Percentiles rank a stretch among this genome's conserved stretches.
phyloP scores from a whole-genome alignment of 1,140 invertebrate species.

The Laupala kohalensis region DNA sequence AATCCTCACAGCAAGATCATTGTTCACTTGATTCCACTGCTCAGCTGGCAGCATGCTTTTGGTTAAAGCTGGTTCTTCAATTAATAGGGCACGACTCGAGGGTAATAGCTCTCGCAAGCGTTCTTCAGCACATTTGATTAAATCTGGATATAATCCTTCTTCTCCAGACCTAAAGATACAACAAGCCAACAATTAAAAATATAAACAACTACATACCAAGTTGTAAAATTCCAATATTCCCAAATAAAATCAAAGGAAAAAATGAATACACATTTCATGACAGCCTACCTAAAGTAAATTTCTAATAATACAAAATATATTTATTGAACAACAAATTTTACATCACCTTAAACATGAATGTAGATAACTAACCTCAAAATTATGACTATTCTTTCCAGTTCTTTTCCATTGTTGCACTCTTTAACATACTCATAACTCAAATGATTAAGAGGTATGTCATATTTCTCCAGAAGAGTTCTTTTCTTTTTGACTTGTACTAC shows the following conservation, averaged over 20 bases:
- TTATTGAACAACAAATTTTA: not conserved
- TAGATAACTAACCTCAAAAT: slow-evolving; percentile 32
- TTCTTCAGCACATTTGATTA: slow-evolving; percentile 38
- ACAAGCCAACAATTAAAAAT: not conserved
- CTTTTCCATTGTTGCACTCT: slow-evolving; percentile 33
- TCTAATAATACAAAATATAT: not conserved
- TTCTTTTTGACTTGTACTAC: slow-evolving; percentile 15
- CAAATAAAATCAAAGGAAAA: not conserved
- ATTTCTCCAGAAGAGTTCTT: slow-evolving; percentile 35
- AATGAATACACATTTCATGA: not conserved
- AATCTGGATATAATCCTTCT: slow-evolving; percentile 48
- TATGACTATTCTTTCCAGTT: slow-evolving; percentile 43
- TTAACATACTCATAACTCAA: slow-evolving; percentile 44
- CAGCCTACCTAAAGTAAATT: not conserved
- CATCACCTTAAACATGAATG: slow-evolving; percentile 2
- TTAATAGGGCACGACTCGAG: slow-evolving; percentile 35
- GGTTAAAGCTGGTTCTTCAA: slow-evolving; percentile 31
- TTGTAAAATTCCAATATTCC: not conserved
- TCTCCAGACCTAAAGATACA: slow-evolving; percentile 39
- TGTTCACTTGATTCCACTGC: slow-evolving; percentile 28
- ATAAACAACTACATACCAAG: not conserved
- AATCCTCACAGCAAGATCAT: slow-evolving; percentile 27
- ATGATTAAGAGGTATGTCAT: slow-evolving; percentile 41
- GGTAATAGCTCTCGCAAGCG: slow-evolving; percentile 36
- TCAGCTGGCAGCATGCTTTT: slow-evolving; percentile 27